Conservation (phyloP, 2,888 invertebrate species). For the Eustalomyia histrio region DNA sequence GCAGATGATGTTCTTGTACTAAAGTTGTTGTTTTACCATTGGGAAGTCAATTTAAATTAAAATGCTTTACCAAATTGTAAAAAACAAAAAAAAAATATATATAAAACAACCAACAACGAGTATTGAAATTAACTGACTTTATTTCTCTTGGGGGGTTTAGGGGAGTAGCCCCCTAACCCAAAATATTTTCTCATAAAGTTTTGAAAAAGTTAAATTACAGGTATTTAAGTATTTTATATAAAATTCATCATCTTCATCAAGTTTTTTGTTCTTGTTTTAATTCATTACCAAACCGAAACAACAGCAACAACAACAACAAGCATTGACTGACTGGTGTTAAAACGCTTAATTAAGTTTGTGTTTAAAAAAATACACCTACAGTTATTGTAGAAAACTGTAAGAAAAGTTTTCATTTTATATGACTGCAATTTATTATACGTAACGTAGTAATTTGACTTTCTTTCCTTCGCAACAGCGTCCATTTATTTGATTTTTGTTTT, state of each 20-base stretch:
- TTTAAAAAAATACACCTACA: slow-evolving; percentile 20
- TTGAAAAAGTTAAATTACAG: slow-evolving; percentile 75
- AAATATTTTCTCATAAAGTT: slow-evolving; percentile 13
- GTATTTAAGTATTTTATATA: slow-evolving; percentile 77
- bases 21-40: slow-evolving; percentile 57
- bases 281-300: slow-evolving; percentile 23
- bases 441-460: slow-evolving; percentile 59
- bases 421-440: slow-evolving; percentile 68
- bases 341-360: slow-evolving; percentile 65
- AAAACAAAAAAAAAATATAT: too few relatives aligned
- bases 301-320: neutral
- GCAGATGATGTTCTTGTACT: slow-evolving; percentile 54
- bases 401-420: slow-evolving; percentile 57
- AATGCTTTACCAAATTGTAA: slow-evolving; percentile 58
- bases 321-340: slow-evolving; percentile 59
- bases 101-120: slow-evolving; percentile 46
- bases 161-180: neutral
- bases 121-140: slow-evolving; percentile 64
- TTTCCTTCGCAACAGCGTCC: slow-evolving; percentile 35
- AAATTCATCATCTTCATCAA: slow-evolving; percentile 67
- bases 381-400: slow-evolving; percentile 17
- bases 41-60: slow-evolving; percentile 69
- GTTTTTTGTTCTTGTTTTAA: slow-evolving; percentile 38
- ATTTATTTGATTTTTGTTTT: slow-evolving; percentile 31
- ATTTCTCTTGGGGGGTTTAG: slow-evolving; percentile 49